Evolutionary conservation across 1,140 invertebrate genomes (phyloP).

Genomic region (Monomorium pharaonis): DNA sequence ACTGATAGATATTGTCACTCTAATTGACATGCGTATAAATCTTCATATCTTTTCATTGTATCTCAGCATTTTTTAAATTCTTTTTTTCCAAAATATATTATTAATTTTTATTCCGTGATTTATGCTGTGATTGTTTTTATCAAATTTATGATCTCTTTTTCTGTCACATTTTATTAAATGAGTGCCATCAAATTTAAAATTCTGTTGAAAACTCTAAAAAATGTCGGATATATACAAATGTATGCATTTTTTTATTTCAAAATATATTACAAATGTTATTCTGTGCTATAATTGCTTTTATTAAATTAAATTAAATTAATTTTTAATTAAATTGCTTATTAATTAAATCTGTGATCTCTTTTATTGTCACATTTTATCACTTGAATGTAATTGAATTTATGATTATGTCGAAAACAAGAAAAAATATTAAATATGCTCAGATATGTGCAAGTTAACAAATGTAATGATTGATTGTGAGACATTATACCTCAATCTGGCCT

Average conservation of each 20-base stretch:
- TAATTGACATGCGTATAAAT: not conserved
- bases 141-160: not conserved
- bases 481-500: slow-evolving; percentile 12
- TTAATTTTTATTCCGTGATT: too few relatives aligned
- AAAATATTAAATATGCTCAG: not conserved
- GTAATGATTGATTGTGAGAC: slow-evolving; percentile 13
- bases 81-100: not conserved
- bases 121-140: too few relatives aligned
- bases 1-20: not conserved
- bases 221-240: not conserved
- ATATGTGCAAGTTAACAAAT: not conserved
- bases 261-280: too few relatives aligned
- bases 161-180: not conserved
- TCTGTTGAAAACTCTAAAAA: not conserved
- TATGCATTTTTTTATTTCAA: too few relatives aligned
- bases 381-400: slow-evolving; percentile 12
- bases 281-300: too few relatives aligned
- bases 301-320: too few relatives aligned
- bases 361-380: not conserved
- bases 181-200: slow-evolving; percentile 10
- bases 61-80: slow-evolving; percentile 15
- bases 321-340: not conserved
- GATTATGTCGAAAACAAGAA: not conserved
- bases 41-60: not conserved
- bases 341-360: slow-evolving; percentile 6